These are phyloP conservation scores for Chroicocephalus ridibundus DNA, from an alignment of 2,113 vertebrate species.

Conservation along the genomic window DNA sequence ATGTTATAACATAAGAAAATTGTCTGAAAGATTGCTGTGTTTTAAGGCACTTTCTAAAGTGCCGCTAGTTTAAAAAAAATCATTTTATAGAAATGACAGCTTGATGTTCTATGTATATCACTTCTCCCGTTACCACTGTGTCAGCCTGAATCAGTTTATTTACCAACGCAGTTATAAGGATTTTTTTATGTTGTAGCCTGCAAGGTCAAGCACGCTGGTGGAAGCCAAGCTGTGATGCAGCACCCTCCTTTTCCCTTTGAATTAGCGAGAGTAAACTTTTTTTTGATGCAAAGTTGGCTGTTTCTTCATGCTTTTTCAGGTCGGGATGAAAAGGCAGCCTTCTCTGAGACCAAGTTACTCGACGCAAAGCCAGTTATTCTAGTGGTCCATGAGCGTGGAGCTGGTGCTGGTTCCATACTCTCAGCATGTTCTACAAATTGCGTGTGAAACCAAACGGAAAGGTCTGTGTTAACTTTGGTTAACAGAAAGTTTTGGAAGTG, in stretches of 20 bases:
- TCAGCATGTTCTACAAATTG: background rate
- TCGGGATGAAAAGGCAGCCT: background rate
- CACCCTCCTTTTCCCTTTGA: background rate
- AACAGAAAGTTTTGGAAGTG: background rate
- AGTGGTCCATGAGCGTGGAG: rapidly evolving
- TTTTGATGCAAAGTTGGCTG: background rate
- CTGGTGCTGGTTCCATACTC: background rate
- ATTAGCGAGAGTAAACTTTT: background rate
- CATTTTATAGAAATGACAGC: constrained; percentile 8
- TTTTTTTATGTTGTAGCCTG: background rate
- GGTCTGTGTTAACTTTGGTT: background rate
- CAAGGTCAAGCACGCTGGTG: background rate
- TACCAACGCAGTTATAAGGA: background rate
- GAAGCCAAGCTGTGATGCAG: background rate
- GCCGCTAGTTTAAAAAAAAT: background rate
- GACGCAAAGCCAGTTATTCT: background rate
- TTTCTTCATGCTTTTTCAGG: background rate
- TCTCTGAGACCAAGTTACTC: background rate
- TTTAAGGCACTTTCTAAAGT: constrained; percentile 25
- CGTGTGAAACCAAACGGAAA: background rate
- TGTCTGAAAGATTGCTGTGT: constrained; percentile 1
- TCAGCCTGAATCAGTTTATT: constrained; percentile 29
- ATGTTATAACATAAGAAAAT: constrained; percentile 9
- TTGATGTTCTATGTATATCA: constrained; percentile 9
- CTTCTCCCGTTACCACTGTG: constrained; percentile 10